Conservation (phyloP, 2,797 vertebrate genomes). For the Lateolabrax maculatus region DNA sequence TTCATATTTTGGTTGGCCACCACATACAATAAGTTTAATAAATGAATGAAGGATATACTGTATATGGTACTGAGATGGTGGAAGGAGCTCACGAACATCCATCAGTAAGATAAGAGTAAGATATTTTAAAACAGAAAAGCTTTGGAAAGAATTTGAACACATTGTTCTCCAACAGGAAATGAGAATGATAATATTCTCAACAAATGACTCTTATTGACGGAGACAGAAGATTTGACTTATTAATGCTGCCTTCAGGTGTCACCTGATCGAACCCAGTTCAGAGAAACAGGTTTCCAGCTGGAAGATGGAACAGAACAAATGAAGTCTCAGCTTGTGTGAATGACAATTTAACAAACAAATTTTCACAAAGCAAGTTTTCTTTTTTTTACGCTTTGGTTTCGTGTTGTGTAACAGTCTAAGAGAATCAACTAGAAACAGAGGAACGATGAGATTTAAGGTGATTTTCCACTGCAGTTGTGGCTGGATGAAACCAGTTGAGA, state of each 20-base stretch:
- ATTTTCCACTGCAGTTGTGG: conserved; percentile 1
- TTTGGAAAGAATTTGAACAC: neutral
- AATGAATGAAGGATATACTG: too few relatives aligned
- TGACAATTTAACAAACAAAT: neutral
- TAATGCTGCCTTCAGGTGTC: too few relatives aligned
- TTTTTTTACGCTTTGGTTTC: neutral
- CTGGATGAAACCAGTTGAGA: neutral
- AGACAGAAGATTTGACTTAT: too few relatives aligned
- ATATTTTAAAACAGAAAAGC: neutral
- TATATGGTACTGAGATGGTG: neutral
- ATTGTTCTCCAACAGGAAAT: too few relatives aligned
- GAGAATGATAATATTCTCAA: neutral
- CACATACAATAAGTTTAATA: too few relatives aligned
- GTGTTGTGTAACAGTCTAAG: neutral
- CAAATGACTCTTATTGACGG: too few relatives aligned
- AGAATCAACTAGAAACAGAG: too few relatives aligned
- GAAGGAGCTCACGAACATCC: neutral
- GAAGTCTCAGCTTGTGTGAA: neutral
- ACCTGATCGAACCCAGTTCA: neutral
- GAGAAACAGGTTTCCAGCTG: too few relatives aligned
- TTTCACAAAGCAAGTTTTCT: neutral
- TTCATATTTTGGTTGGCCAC: too few relatives aligned
- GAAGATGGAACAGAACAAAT: too few relatives aligned
- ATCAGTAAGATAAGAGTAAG: neutral
- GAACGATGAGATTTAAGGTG: neutral